Percentiles rank a stretch among this genome's conserved stretches.
Conservation (phyloP, 1,140 invertebrate genomes). For the Tetraneura akinire region DNA sequence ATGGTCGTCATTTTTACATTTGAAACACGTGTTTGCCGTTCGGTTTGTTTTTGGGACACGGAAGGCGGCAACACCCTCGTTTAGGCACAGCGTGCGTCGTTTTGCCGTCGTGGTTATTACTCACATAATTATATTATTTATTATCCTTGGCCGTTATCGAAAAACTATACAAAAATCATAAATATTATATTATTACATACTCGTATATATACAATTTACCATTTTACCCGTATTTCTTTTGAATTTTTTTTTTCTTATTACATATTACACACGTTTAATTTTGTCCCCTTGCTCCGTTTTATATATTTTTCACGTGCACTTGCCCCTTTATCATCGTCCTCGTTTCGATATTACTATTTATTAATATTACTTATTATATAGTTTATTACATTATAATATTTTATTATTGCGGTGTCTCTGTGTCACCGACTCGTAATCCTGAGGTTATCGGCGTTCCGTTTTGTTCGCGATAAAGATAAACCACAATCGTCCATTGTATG, state of each 20-base stretch:
- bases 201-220: too few relatives aligned
- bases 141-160: not conserved
- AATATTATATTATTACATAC: not conserved
- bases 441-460: slow-evolving; percentile 24
- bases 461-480: slow-evolving; percentile 27
- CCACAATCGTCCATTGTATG: not conserved
- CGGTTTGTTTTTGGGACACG: too few relatives aligned
- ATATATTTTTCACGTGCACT: too few relatives aligned
- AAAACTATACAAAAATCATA: not conserved
- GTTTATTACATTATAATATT: too few relatives aligned
- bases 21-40: not conserved
- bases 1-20: not conserved
- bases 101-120: not conserved
- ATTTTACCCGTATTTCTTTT: too few relatives aligned
- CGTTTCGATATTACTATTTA: too few relatives aligned
- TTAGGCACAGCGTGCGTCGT: not conserved
- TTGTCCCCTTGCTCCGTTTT: too few relatives aligned
- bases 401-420: not conserved
- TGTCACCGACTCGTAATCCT: slow-evolving; percentile 11
- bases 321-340: too few relatives aligned
- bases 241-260: not conserved
- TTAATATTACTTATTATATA: too few relatives aligned
- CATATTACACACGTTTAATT: too few relatives aligned
- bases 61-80: not conserved
- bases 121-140: too few relatives aligned